phyloP scores from a whole-genome alignment of 2,113 vertebrate genomes.

The Phodopus roborovskii region DNA sequence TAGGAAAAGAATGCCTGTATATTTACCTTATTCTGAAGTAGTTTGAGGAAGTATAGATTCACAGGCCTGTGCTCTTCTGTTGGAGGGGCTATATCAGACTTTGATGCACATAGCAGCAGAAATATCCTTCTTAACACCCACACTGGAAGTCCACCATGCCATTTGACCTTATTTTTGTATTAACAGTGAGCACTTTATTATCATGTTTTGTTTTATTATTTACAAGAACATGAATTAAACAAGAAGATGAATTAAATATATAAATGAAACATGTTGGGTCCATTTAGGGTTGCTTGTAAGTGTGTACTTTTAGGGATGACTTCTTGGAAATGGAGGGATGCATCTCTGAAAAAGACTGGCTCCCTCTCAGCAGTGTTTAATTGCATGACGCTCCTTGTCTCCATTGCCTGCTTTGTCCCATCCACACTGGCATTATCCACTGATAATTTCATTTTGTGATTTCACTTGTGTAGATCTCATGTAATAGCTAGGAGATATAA shows the following conservation, averaged over 20 bases:
- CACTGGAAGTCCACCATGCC: neutral
- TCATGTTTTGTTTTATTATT: neutral
- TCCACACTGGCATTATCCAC: neutral
- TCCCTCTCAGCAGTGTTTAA: neutral
- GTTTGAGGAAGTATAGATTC: accelerated
- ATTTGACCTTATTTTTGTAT: neutral
- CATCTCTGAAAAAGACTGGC: neutral
- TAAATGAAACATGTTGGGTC: neutral
- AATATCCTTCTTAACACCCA: too few relatives aligned
- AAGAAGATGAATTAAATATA: too few relatives aligned
- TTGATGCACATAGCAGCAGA: accelerated
- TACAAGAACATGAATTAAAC: too few relatives aligned
- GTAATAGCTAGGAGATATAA: neutral
- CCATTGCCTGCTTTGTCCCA: too few relatives aligned
- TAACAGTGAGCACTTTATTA: neutral
- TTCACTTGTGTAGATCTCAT: neutral
- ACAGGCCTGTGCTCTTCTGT: neutral
- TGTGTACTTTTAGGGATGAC: neutral
- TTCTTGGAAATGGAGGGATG: neutral
- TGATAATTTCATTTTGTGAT: neutral
- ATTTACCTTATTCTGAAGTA: neutral
- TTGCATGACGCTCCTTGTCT: neutral
- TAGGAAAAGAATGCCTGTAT: neutral
- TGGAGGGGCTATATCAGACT: accelerated
- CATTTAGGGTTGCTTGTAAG: neutral